Base-by-base conservation (phyloP, 1,140 invertebrate genomes). In the Teleogryllus occipitalis region DNA sequence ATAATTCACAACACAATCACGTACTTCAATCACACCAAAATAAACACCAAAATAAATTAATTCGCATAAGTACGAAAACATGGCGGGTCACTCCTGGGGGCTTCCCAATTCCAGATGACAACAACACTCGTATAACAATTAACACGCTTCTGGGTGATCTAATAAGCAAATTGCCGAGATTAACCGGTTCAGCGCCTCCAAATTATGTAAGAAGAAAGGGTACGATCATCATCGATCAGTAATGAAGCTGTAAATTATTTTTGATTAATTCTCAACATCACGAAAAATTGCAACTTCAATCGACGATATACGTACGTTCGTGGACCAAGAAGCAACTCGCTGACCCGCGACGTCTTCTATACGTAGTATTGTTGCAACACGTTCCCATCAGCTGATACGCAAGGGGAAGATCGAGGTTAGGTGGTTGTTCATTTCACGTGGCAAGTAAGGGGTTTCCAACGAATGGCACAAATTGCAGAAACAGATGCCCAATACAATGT, bases 1-100 rank as follows among this genome's bases (percentile, higher is more conserved):
- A 39, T 39, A 39, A 39, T 39, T 2, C 27, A 39, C 27, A 39
- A 39, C 27, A 39, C 27, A 39, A 39, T 39, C 27, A 39, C 27
- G 27, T 39, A 39, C 27, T 39, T 39, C 27, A 39, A 39, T 39
- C 27, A 5, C 27, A 39, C 27, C 27, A 39, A 39, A 39, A 39
- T 39, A 39, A 39, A 39, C 27, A 39, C 27, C 27, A 39, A 39
- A 39, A 10, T 14, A 65, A 65, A 65, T 65, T 65, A 65, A 65
- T 65, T 65, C 54, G 54, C 54, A 18, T 65, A 65, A 65, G 54
- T 65, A 65, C 54, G 54, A 65, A 65, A 65, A 65, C 54, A 65
- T 65, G 54, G 54, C 54, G 54, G 54, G 54, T 65, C 54, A 65
- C 54, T 65, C 10, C 54, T 65, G 27, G 27, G 27, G 27, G 27